Evolutionary conservation across 2,797 vertebrate species (phyloP), one percentile per base, ranked within the genome.

Genomic region (Masticophis lateralis): DNA sequence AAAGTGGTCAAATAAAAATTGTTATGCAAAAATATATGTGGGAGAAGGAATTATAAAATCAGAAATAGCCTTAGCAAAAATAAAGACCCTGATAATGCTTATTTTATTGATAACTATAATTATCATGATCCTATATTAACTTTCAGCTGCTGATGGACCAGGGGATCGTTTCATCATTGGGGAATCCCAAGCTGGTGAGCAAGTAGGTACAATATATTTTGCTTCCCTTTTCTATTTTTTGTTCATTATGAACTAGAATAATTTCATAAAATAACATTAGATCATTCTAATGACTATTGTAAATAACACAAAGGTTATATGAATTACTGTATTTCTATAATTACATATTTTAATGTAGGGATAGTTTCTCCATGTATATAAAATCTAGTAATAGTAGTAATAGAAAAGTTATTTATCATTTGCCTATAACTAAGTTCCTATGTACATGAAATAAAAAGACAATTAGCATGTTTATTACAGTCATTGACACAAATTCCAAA

Each of bases 81-180:
- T 53, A 91, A 83, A 93, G 6, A 90, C 69, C 6, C 79, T 94
- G 43, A 57, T 91, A 22, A 57, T 93, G 90, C 93, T 57, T 94
- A 66, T 87, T 92, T 92, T 56, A 0, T 69, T 86, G 94, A 60
- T 92, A 90, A 13, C 20, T 95, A 59, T 94, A 94, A 87, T 95
- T 27, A 94, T 97, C 95, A 97, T 97, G 96, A 1, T 94, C 91
- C 92, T 97, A 32, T 97, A 94, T 91, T 88, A 89, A 96, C 89
- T 96, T 96, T 95, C 96, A 99, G 99, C 99, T 98, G 99, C 99
- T 93, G 99, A 99, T 94, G 99, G 99, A 91, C 99, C 99, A 59
- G 99, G 99, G 97, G 99, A 99, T 97, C 98, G 99, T 94, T 99
- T 99, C 97, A 99, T 99, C 97, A 99, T 99, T 97, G 99, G 99